Percentiles rank a stretch among this genome's conserved stretches.
Evolutionary conservation across 2,113 vertebrate genomes (phyloP).

Genomic region (Chloropsis hardwickii): DNA sequence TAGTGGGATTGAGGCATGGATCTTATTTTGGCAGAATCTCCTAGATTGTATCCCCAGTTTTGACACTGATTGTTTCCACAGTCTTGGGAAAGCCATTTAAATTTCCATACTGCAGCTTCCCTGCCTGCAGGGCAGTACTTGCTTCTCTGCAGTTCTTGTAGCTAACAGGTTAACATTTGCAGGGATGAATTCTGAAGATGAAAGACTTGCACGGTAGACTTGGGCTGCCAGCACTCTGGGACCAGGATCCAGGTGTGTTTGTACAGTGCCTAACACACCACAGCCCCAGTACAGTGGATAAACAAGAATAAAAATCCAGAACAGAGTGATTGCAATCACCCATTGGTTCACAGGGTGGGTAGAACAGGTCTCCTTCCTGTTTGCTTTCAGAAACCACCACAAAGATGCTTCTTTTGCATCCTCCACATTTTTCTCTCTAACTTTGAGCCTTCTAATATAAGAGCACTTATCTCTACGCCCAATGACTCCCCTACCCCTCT

Average conservation of each 20-base stretch:
- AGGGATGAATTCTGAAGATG: not conserved
- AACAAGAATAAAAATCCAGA: conserved; percentile 1
- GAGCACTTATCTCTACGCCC: not conserved
- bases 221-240: not conserved
- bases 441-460: not conserved
- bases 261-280: not conserved
- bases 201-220: not conserved
- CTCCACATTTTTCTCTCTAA: not conserved
- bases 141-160: not conserved
- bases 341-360: not conserved
- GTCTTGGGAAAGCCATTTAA: not conserved
- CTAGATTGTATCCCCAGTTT: not conserved
- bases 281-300: not conserved
- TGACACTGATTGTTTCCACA: not conserved
- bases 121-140: not conserved
- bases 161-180: not conserved
- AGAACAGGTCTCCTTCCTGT: not conserved
- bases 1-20: not conserved
- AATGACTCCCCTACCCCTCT: not conserved
- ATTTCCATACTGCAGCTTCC: not conserved
- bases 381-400: not conserved
- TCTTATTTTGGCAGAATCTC: not conserved
- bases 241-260: conserved; percentile 34
- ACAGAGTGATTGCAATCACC: not conserved
- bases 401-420: not conserved